These are phyloP conservation scores for Hypotaenidia okinawae DNA, from an alignment of 2,797 vertebrate species.

Conservation along the genomic window DNA sequence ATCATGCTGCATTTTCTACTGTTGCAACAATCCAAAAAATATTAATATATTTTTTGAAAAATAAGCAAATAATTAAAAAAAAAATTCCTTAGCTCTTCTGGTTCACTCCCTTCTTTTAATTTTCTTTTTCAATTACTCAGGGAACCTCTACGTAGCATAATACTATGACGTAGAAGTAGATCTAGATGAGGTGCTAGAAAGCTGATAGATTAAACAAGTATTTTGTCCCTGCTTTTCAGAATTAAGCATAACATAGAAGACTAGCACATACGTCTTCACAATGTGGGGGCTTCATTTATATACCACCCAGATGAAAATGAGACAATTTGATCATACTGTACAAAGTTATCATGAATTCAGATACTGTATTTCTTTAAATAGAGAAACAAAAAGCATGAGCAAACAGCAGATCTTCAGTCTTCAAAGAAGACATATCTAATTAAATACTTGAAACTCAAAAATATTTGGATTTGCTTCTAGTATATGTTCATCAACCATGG, in stretches of 20 bases:
- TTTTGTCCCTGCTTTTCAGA: background rate
- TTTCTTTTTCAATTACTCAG: background rate
- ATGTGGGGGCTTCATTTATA: background rate
- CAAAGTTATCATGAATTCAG: background rate
- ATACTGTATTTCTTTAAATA: background rate
- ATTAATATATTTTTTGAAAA: background rate
- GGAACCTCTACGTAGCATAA: background rate
- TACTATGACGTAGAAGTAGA: background rate
- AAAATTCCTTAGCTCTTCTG: background rate
- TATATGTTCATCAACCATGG: background rate
- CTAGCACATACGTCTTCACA: background rate
- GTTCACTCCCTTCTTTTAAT: rapidly evolving
- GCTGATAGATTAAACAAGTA: background rate
- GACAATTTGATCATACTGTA: background rate
- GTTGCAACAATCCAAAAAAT: background rate
- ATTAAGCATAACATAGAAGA: background rate
- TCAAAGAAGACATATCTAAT: background rate
- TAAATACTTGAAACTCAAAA: background rate
- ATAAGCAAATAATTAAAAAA: background rate
- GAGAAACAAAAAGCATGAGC: background rate
- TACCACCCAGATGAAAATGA: background rate
- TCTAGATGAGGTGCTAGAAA: background rate
- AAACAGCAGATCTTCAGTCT: background rate
- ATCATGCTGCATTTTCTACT: background rate
- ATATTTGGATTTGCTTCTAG: background rate